Conservation (phyloP, 2,888 invertebrate genomes). For the Caenorhabditis japonica region DNA sequence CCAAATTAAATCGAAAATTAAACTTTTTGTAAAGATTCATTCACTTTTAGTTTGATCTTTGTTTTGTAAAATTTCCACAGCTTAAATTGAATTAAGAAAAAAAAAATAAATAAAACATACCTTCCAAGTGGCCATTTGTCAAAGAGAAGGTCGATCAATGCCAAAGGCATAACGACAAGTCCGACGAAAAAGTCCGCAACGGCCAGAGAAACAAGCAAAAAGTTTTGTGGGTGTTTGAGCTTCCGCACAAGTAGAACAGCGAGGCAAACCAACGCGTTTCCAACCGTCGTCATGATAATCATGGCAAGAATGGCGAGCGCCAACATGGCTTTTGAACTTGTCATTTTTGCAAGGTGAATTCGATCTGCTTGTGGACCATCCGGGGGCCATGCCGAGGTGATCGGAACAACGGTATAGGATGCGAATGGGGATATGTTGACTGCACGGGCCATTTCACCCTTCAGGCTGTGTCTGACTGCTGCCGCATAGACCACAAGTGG, state of each 20-base stretch:
- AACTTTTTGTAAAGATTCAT: no score
- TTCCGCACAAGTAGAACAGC: constrained; percentile 80
- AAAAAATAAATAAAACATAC: constrained; percentile 29
- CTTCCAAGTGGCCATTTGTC: constrained; percentile 64
- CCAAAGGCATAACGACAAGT: constrained; percentile 80
- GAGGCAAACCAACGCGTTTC: constrained; percentile 80
- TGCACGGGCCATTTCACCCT: constrained; percentile 59
- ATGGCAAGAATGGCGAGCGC: constrained; percentile 78
- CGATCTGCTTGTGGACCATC: constrained; percentile 29
- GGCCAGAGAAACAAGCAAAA: constrained; percentile 79
- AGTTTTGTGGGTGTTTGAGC: constrained; percentile 76
- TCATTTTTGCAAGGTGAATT: constrained; percentile 18
- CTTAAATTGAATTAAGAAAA: background rate
- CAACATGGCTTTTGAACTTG: constrained; percentile 33
- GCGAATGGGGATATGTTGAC: constrained; percentile 57
- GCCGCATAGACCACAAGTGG: constrained; percentile 56
- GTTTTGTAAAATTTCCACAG: no score
- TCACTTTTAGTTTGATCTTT: no score
- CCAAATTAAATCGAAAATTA: no score
- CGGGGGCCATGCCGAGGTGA: constrained; percentile 54
- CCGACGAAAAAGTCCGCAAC: constrained; percentile 81
- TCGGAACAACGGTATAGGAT: constrained; percentile 58
- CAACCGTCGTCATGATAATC: constrained; percentile 79
- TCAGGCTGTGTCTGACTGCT: constrained; percentile 48
- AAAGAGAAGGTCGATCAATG: constrained; percentile 76